Percentiles rank a stretch among this genome's conserved stretches.
Conservation (phyloP, 2,888 invertebrate genomes). For the Sphecodes monilicornis region DNA sequence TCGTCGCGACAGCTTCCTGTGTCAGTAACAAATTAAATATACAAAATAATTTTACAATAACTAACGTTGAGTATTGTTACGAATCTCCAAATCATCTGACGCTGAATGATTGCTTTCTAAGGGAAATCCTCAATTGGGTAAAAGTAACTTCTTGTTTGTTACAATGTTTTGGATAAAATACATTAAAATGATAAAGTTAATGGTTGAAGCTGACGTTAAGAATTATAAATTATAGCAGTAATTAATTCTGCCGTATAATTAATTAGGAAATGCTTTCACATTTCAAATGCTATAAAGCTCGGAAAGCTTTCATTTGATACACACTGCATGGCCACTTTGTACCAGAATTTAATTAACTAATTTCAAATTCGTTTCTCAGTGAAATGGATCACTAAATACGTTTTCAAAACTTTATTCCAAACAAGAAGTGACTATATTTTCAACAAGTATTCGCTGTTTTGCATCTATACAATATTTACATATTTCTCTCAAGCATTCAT, state of each 20-base stretch:
- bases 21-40: background rate
- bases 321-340: background rate
- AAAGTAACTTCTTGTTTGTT: background rate
- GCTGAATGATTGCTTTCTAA: background rate
- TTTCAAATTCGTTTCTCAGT: background rate
- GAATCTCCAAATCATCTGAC: background rate
- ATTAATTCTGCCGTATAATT: background rate
- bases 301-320: too few relatives aligned
- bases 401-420: background rate
- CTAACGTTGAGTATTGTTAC: background rate
- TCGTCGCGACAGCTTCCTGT: background rate
- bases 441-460: background rate
- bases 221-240: background rate
- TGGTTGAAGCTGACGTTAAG: background rate
- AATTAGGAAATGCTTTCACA: background rate
- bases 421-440: background rate
- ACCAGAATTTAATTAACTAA: background rate
- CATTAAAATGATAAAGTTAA: background rate
- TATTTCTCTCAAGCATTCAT: background rate
- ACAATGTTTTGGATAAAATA: background rate
- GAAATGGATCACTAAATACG: background rate
- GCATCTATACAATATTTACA: slow-evolving; percentile 15
- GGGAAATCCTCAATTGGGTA: background rate
- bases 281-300: too few relatives aligned
- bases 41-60: background rate